Base-by-base conservation (phyloP, 1,140 invertebrate genomes). In the Lucilia sericata region DNA sequence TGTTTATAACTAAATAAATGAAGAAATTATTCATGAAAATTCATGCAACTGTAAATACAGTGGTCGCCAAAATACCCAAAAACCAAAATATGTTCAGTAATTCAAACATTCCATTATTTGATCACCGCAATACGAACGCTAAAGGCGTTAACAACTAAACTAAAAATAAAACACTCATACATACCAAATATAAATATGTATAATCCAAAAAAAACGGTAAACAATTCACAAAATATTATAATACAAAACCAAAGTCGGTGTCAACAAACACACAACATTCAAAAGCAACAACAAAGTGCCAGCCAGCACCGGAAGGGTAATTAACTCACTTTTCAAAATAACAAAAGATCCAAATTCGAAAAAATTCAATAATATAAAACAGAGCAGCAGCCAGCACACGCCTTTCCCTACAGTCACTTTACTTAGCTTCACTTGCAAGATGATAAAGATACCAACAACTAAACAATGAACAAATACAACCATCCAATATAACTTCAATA, bases 301-400 rank as follows among this genome's bases (percentile, higher is more conserved):
- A 30, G 25, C 25, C 25, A 76, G 75, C 47, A 80, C 76, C 76
- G 76, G 76, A 80, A 80, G 76, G 76, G 76, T 80, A 80, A 80
- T 80, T 80, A 80, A 80, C 76, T 80, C 19, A 51, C 19, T 80
- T 80, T 80, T 80, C 17, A 76, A 78, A 78, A 51, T 51, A 80
- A 80, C 76, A 80, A 80, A 80, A 80, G 76, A n/a, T 21, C 42
- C 76, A 49, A 80, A 80, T 80, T 80, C 76, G 49, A 80, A 51
- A 70, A 70, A 80, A 80, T 80, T 80, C 76, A 80, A 80, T 80
- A 70, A 70, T 70, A 17, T 21, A 49, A 80, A 80, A 80, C 42
- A 80, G 47, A 49, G 76, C 76, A 80, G 42, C 49, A 42, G 42
- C 47, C 76, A 49, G 76, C 76, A 80, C 76, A 80, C 76, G 42